phyloP scores from a whole-genome alignment of 2,797 vertebrate genomes.

The Oryzias sinensis region DNA sequence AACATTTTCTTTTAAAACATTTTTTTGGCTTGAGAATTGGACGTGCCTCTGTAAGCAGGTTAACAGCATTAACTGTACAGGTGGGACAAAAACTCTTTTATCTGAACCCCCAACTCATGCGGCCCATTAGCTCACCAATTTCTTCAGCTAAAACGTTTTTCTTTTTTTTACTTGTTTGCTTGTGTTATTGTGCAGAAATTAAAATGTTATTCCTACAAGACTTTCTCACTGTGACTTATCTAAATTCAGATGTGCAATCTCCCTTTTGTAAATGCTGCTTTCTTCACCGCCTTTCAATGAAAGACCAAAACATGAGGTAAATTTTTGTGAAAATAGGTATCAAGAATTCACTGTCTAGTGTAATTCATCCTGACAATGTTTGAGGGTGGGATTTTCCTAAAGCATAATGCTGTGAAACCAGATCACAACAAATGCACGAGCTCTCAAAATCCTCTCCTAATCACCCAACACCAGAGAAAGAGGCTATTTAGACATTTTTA shows the following conservation, averaged over 20 bases:
- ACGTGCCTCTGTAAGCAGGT: slow-evolving; percentile 55
- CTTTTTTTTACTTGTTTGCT: slow-evolving; percentile 79
- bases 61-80: slow-evolving; percentile 57
- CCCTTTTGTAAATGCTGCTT: slow-evolving; percentile 2
- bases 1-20: slow-evolving; percentile 66
- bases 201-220: slow-evolving; percentile 75
- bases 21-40: slow-evolving; percentile 59
- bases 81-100: slow-evolving; percentile 40
- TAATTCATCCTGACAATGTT: slow-evolving; percentile 30
- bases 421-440: slow-evolving; percentile 11
- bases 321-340: not conserved
- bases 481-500: slow-evolving; percentile 34
- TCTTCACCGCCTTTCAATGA: slow-evolving; percentile 2
- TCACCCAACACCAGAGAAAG: slow-evolving; percentile 41
- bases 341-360: slow-evolving; percentile 6
- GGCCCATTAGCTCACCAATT: slow-evolving; percentile 63
- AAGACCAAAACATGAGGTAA: not conserved
- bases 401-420: slow-evolving; percentile 31
- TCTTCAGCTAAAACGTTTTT: slow-evolving; percentile 73
- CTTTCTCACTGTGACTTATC: slow-evolving; percentile 51
- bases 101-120: slow-evolving; percentile 39
- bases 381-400: slow-evolving; percentile 33
- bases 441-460: slow-evolving; percentile 40
- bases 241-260: slow-evolving; percentile 1
- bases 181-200: slow-evolving; percentile 84